phyloP scores from a whole-genome alignment of 92 coral and sea anemone genomes.

The Palythoa caribaeorum region DNA sequence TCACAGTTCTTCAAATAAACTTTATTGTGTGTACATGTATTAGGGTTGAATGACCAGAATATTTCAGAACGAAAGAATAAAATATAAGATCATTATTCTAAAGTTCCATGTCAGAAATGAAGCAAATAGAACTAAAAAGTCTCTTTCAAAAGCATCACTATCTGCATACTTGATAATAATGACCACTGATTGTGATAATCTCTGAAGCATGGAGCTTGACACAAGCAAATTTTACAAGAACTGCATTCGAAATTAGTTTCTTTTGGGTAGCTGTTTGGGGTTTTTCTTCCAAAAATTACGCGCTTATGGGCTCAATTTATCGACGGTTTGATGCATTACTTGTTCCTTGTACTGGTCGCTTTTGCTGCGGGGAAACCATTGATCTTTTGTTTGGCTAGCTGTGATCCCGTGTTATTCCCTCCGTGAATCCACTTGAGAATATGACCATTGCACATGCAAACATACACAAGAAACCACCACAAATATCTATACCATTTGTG shows the following conservation, averaged over 20 bases:
- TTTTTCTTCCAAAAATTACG: background rate
- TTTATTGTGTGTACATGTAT: background rate
- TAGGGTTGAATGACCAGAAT: background rate
- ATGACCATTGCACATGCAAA: background rate
- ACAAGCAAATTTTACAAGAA: background rate
- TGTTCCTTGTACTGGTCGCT: background rate
- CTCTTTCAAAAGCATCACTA: background rate
- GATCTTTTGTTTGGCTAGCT: background rate
- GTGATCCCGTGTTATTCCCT: too few relatives aligned
- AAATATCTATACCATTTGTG: too few relatives aligned
- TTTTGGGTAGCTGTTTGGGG: too few relatives aligned
- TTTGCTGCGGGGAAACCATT: background rate
- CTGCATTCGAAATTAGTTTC: too few relatives aligned
- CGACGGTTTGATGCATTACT: background rate
- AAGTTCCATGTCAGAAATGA: background rate
- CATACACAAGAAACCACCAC: too few relatives aligned
- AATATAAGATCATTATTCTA: conserved; percentile 6
- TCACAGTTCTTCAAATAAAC: background rate
- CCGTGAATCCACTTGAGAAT: background rate
- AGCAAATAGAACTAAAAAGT: background rate
- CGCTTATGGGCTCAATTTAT: background rate
- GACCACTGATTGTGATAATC: conserved; percentile 1
- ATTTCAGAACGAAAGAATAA: background rate
- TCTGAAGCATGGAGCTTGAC: conserved; percentile 4
- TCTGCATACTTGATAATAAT: background rate